These are phyloP conservation scores for Tachina grossa DNA, from an alignment of 2,888 invertebrate species.

Conservation along the genomic window DNA sequence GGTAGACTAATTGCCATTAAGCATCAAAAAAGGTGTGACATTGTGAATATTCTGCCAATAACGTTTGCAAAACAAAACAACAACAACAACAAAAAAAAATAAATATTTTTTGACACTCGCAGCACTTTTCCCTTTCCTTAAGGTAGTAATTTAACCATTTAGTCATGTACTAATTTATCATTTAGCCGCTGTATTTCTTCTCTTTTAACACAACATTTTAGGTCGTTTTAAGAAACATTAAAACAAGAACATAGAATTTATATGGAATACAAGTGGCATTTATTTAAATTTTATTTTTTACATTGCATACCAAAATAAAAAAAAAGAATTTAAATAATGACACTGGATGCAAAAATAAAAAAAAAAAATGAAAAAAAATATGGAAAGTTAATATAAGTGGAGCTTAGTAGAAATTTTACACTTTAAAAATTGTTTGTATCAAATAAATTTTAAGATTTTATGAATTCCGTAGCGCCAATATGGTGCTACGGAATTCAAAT, in stretches of 20 bases:
- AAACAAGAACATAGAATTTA: conserved; percentile 61
- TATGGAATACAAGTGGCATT: conserved; percentile 71
- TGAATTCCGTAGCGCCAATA: too few relatives aligned
- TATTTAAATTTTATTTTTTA: conserved; percentile 68
- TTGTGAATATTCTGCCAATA: conserved; percentile 55
- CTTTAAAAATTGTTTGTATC: conserved; percentile 1
- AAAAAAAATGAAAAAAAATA: background rate
- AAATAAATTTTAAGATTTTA: background rate
- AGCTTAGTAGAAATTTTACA: conserved; percentile 17
- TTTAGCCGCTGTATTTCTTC: conserved; percentile 57
- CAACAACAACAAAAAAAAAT: background rate
- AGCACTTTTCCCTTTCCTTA: conserved; percentile 46
- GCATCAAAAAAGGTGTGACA: conserved; percentile 69
- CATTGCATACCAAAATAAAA: background rate
- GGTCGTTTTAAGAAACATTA: conserved; percentile 53
- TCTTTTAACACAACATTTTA: conserved; percentile 39
- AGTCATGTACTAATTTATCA: conserved; percentile 69
- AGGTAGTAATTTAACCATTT: conserved; percentile 65
- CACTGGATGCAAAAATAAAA: background rate
- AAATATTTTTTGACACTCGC: conserved; percentile 46
- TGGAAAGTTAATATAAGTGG: conserved; percentile 1
- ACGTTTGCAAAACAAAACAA: conserved; percentile 26
- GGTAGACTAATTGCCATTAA: conserved; percentile 70
- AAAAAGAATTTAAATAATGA: conserved; percentile 29
- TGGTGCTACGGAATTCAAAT: too few relatives aligned